Conservation (phyloP, 2,888 invertebrate species). For the Platycnemis pennipes region DNA sequence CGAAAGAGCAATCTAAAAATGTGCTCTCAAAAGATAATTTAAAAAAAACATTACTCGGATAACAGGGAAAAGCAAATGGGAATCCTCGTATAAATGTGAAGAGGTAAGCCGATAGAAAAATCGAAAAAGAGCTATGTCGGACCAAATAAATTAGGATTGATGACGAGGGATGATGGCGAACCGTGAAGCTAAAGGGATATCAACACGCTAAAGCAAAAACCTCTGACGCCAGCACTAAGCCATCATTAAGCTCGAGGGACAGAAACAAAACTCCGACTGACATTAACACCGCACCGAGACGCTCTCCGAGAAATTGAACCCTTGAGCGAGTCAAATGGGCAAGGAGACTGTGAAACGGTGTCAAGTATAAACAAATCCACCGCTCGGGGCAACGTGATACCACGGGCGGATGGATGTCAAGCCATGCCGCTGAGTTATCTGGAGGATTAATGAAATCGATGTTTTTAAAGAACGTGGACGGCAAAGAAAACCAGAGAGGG, state of each 20-base stretch:
- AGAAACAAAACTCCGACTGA: neutral
- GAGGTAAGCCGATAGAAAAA: no score
- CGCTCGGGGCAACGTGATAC: neutral
- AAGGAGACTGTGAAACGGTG: neutral
- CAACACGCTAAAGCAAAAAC: neutral
- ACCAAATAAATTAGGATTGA: neutral
- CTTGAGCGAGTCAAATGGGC: neutral
- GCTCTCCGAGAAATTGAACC: neutral
- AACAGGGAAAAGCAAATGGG: no score
- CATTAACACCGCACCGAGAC: neutral
- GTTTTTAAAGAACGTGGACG: conserved; percentile 6
- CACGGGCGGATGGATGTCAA: neutral
- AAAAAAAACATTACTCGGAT: neutral
- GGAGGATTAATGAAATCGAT: conserved; percentile 22
- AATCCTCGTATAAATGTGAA: no score
- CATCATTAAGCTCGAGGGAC: neutral
- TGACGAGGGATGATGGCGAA: no score
- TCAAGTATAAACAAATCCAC: conserved; percentile 22
- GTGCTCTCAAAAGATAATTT: neutral
- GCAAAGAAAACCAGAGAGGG: neutral
- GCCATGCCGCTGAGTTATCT: neutral
- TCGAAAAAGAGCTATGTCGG: neutral
- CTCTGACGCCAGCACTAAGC: neutral
- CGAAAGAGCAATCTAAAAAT: neutral
- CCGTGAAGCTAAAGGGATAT: no score